These are phyloP conservation scores for Popillia japonica DNA, from an alignment of 1,140 invertebrate genomes.

Conservation along the genomic window DNA sequence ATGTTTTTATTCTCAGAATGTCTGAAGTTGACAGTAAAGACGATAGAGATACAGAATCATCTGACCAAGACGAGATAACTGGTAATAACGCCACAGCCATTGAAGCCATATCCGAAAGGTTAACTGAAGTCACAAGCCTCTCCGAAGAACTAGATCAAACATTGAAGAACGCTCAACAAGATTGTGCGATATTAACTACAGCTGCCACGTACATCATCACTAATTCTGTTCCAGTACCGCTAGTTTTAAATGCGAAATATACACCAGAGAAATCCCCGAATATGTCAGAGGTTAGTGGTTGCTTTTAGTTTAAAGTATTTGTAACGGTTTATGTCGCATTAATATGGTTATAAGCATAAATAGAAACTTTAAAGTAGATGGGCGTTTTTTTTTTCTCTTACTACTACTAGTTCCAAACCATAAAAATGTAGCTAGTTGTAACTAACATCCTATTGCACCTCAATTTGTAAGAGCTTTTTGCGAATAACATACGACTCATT, in stretches of 20 bases:
- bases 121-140: constrained; percentile 71
- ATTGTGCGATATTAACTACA: constrained; percentile 51
- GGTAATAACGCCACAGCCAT: constrained; percentile 69
- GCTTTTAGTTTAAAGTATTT: neutral
- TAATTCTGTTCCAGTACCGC: constrained; percentile 42
- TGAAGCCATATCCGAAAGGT: constrained; percentile 70
- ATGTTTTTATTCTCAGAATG: constrained; percentile 54
- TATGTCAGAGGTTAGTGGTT: constrained; percentile 46
- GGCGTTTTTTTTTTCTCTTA: neutral
- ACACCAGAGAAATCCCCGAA: constrained; percentile 46
- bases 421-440: constrained; percentile 1
- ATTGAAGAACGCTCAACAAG: constrained; percentile 64
- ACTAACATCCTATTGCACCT: constrained; percentile 20
- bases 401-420: neutral
- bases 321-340: constrained; percentile 6
- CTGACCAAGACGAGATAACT: constrained; percentile 45
- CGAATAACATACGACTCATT: neutral
- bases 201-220: constrained; percentile 47
- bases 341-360: neutral
- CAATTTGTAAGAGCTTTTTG: neutral
- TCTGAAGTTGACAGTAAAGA: constrained; percentile 51
- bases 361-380: constrained; percentile 27
- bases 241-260: constrained; percentile 43
- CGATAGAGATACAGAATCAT: constrained; percentile 8
- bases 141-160: constrained; percentile 72